These are phyloP conservation scores for Hypanus sabinus DNA, from an alignment of 2,113 vertebrate species.

Conservation along the genomic window DNA sequence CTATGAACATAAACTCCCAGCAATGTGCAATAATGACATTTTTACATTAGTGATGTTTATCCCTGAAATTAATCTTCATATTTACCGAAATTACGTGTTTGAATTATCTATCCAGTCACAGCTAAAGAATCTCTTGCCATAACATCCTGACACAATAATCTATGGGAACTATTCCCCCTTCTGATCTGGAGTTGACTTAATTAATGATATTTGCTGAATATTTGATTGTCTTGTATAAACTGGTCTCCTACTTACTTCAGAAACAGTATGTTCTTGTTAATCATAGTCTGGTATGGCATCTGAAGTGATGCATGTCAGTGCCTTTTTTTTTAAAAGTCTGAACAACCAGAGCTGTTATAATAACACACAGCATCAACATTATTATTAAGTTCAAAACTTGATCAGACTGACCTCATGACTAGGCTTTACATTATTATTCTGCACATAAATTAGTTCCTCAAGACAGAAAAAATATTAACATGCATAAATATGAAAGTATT, in stretches of 20 bases:
- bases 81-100: no score
- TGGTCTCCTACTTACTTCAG: neutral
- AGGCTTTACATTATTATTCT: neutral
- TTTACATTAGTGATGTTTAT: no score
- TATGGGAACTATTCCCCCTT: neutral
- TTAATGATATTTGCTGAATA: neutral
- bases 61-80: no score
- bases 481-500: neutral
- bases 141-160: no score
- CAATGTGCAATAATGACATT: no score
- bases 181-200: neutral
- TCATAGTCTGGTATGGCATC: neutral
- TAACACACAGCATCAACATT: neutral
- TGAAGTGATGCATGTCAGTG: neutral
- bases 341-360: neutral
- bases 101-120: no score
- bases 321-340: neutral
- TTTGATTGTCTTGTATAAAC: neutral
- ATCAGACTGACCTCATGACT: neutral
- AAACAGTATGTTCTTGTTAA: neutral
- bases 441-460: neutral
- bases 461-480: neutral
- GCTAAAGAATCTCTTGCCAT: no score
- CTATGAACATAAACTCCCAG: no score
- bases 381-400: neutral